Evolutionary conservation across 1,140 invertebrate genomes (phyloP), one percentile per base, ranked within the genome.

Genomic region (Chrysomallon squamiferum): DNA sequence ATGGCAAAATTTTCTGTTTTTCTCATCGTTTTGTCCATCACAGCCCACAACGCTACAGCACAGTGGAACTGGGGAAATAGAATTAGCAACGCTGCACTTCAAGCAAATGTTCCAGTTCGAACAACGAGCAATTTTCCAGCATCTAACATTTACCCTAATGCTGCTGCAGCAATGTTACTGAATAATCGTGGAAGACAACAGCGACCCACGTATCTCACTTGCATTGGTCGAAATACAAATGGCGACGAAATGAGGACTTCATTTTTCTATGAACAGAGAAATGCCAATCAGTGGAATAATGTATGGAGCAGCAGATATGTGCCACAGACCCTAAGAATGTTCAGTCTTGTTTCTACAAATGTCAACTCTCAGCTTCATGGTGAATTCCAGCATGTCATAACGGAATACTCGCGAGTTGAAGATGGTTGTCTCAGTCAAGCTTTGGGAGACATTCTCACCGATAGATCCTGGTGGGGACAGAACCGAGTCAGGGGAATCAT

Each of bases 371-470:
- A 25, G 22, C 25, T 54, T 0, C 50, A 54, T 3, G 50, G 50
- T 27, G 22, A 54, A 22, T 54, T 54, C 50, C 50, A 54, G 50
- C 29, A 27, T 2, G 50, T 54, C n/a, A 30, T 54, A 18, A 54
- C 50, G 15, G 50, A 54, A 27, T 54, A 13, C 50, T 29, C 50
- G 18, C 50, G 50, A 25, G 29, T 30, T 27, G 50, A 54, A 27
- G 50, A 54, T 4, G 50, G 22, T 15, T 54, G 50, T 54, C 29
- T 30, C n/a, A 54, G 50, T 1, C 50, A 30, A 18, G 50, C 50
- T 54, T 22, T 54, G 13, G 50, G 50, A 15, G 50, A 54, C n/a
- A 54, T 54, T 22, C 50, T 54, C 22, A 54, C 50, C 50, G 50
- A 54, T 22, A 25, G 50, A 27, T 27, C 50, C n/a, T 54, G 50